Conservation (phyloP, 2,888 invertebrate genomes). For the Pristionchus maxplancki region DNA sequence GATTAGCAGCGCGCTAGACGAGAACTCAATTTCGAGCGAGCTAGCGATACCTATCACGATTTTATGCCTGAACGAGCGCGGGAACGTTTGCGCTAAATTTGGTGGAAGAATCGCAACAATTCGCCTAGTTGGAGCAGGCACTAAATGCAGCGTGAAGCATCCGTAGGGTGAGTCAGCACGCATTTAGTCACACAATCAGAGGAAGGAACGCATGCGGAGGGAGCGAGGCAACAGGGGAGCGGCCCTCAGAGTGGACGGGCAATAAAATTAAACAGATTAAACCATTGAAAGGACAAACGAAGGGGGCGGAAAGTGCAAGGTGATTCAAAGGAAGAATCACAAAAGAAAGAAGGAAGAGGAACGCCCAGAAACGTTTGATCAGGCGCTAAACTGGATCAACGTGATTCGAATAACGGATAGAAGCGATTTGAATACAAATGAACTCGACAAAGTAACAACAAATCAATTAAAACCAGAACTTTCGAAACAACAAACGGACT, state of each 20-base stretch:
- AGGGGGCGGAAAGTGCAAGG: background rate
- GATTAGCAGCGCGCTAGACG: slow-evolving; percentile 25
- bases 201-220: background rate
- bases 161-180: slow-evolving; percentile 1
- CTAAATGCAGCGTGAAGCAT: slow-evolving; percentile 19
- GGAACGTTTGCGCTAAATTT: background rate
- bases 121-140: background rate
- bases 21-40: background rate
- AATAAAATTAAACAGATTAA: slow-evolving; percentile 22
- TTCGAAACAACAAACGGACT: background rate
- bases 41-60: slow-evolving; percentile 20
- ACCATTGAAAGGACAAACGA: slow-evolving; percentile 42
- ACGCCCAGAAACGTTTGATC: slow-evolving; percentile 40
- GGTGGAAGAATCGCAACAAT: background rate
- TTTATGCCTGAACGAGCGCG: slow-evolving; percentile 27
- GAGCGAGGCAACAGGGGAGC: background rate
- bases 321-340: slow-evolving; percentile 10
- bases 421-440: background rate
- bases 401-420: background rate
- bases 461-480: background rate
- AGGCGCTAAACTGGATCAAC: background rate
- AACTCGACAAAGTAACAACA: background rate
- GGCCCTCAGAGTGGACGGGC: slow-evolving; percentile 23
- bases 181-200: slow-evolving; percentile 33
- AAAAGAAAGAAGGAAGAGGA: slow-evolving; percentile 2